These are phyloP conservation scores for Xiphophorus couchianus DNA, from an alignment of 2,113 vertebrate species.

Conservation along the genomic window DNA sequence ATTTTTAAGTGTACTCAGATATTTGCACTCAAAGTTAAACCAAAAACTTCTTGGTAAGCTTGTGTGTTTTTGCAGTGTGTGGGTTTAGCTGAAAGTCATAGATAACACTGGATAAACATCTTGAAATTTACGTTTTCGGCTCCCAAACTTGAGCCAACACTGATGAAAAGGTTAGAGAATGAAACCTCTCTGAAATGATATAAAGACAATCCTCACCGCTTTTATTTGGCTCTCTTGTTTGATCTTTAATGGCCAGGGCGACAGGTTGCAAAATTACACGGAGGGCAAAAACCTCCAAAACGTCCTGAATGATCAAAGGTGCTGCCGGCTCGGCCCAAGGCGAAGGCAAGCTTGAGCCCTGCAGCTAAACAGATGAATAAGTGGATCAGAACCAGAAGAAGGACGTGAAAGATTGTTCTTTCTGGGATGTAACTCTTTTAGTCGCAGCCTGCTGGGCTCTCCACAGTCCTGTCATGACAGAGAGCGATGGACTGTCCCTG, in stretches of 20 bases:
- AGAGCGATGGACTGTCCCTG: conserved; percentile 65
- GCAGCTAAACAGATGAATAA: conserved; percentile 60
- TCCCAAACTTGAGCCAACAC: background rate
- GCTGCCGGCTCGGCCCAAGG: conserved; percentile 9
- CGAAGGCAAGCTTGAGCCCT: conserved; percentile 33
- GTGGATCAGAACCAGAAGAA: conserved; percentile 54
- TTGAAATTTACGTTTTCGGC: background rate
- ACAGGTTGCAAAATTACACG: background rate
- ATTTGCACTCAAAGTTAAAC: too few relatives aligned
- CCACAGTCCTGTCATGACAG: conserved; percentile 51
- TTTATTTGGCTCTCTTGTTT: background rate
- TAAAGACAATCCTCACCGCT: background rate
- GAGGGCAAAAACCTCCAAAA: background rate
- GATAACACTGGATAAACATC: background rate
- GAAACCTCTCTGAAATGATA: background rate
- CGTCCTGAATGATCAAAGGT: background rate
- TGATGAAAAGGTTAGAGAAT: background rate
- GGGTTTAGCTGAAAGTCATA: background rate
- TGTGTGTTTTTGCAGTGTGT: background rate
- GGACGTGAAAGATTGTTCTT: conserved; percentile 60
- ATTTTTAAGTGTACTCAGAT: too few relatives aligned
- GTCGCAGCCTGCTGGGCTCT: conserved; percentile 42
- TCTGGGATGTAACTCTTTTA: conserved; percentile 54
- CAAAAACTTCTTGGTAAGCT: too few relatives aligned
- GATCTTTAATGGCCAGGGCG: background rate